Conservation (phyloP, 2,797 vertebrate species). For the Acanthurus leucopareius region DNA sequence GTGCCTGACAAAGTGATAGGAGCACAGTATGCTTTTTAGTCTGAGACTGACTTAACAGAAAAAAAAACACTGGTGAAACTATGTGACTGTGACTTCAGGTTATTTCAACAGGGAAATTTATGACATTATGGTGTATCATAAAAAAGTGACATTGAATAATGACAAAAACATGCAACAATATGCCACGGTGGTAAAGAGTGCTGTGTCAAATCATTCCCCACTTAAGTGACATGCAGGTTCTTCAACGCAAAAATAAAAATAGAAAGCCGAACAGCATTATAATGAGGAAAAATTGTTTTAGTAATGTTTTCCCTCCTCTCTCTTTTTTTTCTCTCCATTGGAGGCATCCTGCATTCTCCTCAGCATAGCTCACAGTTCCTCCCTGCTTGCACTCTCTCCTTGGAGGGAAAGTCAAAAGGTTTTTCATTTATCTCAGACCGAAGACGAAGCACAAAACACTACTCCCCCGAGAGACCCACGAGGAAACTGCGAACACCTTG, state of each 20-base stretch:
- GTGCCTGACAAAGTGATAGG: constrained; percentile 12
- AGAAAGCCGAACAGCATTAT: constrained; percentile 69
- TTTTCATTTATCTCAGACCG: constrained; percentile 85
- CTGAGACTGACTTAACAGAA: constrained; percentile 28
- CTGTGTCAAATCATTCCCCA: constrained; percentile 65
- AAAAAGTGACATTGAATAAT: constrained; percentile 79
- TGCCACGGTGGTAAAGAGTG: constrained; percentile 57
- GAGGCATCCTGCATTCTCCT: constrained; percentile 69
- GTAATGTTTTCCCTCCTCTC: constrained; percentile 70
- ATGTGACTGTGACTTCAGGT: constrained; percentile 45
- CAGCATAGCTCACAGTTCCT: constrained; percentile 79
- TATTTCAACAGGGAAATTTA: constrained; percentile 72
- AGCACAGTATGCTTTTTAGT: constrained; percentile 19
- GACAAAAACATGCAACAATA: constrained; percentile 71
- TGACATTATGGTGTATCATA: constrained; percentile 68
- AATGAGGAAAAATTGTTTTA: constrained; percentile 81
- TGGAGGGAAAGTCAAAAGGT: constrained; percentile 84
- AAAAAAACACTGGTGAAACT: constrained; percentile 25
- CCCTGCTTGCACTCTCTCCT: constrained; percentile 75
- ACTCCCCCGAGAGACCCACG: constrained; percentile 81
- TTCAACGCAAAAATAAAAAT: constrained; percentile 74
- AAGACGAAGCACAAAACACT: constrained; percentile 80
- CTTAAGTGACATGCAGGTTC: constrained; percentile 68
- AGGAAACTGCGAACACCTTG: constrained; percentile 86
- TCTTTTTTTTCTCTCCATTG: constrained; percentile 44